phyloP scores from a whole-genome alignment of 2,797 vertebrate genomes.

The Zenarchopterus dispar region DNA sequence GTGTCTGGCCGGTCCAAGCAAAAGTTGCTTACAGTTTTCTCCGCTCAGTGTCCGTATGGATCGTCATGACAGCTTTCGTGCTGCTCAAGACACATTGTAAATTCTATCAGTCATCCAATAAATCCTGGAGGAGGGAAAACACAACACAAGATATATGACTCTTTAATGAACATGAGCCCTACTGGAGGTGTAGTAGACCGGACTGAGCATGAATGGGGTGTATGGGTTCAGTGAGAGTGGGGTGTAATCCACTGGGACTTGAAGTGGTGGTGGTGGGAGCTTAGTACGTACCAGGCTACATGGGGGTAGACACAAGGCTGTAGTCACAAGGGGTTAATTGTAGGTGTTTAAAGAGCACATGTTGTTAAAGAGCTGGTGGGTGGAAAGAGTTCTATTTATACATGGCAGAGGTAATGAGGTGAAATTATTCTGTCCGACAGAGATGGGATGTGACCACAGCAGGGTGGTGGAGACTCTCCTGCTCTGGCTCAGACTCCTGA shows the following conservation, averaged over 20 bases:
- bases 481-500: conserved; percentile 60
- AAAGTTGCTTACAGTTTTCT: conserved; percentile 15
- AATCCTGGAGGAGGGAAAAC: conserved; percentile 76
- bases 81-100: conserved; percentile 75
- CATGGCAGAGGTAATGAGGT: conserved; percentile 80
- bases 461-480: conserved; percentile 63
- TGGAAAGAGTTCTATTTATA: conserved; percentile 83
- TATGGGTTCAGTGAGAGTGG: conserved; percentile 52
- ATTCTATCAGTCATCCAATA: conserved; percentile 81
- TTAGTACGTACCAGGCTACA: conserved; percentile 49
- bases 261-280: neutral
- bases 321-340: conserved; percentile 85
- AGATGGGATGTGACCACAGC: conserved; percentile 80
- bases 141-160: conserved; percentile 71
- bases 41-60: conserved; percentile 40
- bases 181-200: conserved; percentile 60
- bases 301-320: conserved; percentile 74
- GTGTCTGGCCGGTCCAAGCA: conserved; percentile 38
- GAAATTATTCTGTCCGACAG: conserved; percentile 82
- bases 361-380: conserved; percentile 78
- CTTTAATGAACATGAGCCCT: conserved; percentile 70
- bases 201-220: conserved; percentile 59
- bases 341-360: conserved; percentile 82
- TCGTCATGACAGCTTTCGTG: conserved; percentile 72
- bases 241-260: conserved; percentile 52